These are phyloP conservation scores for Aphaenogaster rudis DNA, from an alignment of 1,140 invertebrate genomes.

Conservation along the genomic window DNA sequence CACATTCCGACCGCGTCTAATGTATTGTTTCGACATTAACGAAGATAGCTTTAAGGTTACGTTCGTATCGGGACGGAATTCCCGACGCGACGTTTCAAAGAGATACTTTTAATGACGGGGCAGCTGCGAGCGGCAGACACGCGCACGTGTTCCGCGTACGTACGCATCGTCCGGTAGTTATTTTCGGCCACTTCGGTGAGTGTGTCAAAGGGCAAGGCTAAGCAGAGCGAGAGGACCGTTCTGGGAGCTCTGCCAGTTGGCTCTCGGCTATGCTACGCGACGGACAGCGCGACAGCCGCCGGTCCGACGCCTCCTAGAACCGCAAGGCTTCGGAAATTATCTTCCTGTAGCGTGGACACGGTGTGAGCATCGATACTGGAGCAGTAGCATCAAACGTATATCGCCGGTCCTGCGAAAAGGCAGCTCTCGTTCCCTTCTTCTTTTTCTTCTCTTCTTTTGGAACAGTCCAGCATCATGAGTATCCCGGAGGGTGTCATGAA, in stretches of 20 bases:
- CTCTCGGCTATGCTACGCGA: constrained; percentile 71
- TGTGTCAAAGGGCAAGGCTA: constrained; percentile 87
- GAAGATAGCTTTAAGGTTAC: constrained; percentile 10
- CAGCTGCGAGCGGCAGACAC: not conserved
- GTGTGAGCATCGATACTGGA: not conserved
- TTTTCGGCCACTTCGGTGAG: constrained; percentile 79
- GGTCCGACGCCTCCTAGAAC: constrained; percentile 44
- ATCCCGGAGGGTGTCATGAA: constrained; percentile 93
- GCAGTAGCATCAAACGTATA: not conserved
- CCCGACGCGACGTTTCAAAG: not conserved
- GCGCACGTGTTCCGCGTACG: not conserved
- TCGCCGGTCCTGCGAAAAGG: not conserved
- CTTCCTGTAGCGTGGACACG: not conserved
- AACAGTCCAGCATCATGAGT: constrained; percentile 73
- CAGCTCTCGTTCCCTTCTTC: not conserved
- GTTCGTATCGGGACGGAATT: not conserved
- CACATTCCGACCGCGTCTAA: too few relatives aligned
- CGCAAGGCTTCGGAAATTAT: constrained; percentile 16
- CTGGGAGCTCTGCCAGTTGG: constrained; percentile 84
- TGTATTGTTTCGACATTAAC: not conserved
- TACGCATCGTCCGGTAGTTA: constrained; percentile 61
- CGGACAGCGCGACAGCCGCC: constrained; percentile 38
- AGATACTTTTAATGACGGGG: not conserved
- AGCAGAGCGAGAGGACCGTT: constrained; percentile 64
- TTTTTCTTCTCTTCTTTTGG: not conserved